Evolutionary conservation across 2,888 invertebrate species (phyloP).

Genomic region (Arge pagana): DNA sequence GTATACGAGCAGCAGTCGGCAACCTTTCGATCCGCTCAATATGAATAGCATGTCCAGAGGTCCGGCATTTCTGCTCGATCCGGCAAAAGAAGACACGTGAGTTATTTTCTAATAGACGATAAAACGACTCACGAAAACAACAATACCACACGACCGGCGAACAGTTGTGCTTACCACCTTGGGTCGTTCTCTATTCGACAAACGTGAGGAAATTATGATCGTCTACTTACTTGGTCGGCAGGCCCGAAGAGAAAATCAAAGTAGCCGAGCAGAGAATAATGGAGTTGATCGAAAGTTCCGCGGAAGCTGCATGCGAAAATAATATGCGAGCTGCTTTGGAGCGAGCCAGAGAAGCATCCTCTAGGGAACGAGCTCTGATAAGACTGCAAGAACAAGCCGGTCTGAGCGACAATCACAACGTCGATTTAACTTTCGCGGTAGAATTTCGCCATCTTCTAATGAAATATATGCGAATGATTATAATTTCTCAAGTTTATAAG

Average conservation of each 20-base stretch:
- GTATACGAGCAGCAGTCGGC: slow-evolving; percentile 78
- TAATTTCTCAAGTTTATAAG: not conserved
- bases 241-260: slow-evolving; percentile 90
- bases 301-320: slow-evolving; percentile 69
- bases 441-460: slow-evolving; percentile 30
- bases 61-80: slow-evolving; percentile 67
- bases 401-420: slow-evolving; percentile 87
- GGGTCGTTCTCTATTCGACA: not conserved
- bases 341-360: slow-evolving; percentile 95
- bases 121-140: too few species aligned
- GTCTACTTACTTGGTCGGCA: slow-evolving; percentile 51
- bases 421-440: slow-evolving; percentile 95
- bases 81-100: slow-evolving; percentile 80
- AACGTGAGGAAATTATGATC: slow-evolving; percentile 5
- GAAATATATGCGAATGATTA: not conserved
- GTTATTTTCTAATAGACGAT: too few species aligned
- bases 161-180: slow-evolving; percentile 3
- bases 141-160: slow-evolving; percentile 9
- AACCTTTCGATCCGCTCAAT: slow-evolving; percentile 77
- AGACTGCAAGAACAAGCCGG: slow-evolving; percentile 90
- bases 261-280: slow-evolving; percentile 88
- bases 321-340: slow-evolving; percentile 74
- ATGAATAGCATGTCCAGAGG: slow-evolving; percentile 62
- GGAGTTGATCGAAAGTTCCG: slow-evolving; percentile 88
- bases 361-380: slow-evolving; percentile 87